phyloP scores from a whole-genome alignment of 2,113 vertebrate species.

The Carassius auratus region DNA sequence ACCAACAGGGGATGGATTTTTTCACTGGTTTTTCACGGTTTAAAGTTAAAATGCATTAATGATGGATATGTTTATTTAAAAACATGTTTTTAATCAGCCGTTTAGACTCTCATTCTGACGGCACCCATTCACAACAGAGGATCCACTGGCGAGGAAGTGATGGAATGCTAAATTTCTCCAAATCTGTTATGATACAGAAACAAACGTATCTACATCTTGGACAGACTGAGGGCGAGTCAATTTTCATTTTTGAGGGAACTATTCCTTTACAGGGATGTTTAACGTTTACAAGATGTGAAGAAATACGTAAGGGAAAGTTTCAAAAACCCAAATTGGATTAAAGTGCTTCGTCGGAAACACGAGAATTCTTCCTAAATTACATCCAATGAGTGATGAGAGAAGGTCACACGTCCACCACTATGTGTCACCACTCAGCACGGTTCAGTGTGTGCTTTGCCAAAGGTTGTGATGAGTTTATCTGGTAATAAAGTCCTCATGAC shows the following conservation, averaged over 20 bases:
- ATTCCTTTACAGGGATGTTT: neutral
- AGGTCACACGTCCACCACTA: conserved; percentile 34
- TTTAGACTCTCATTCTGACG: no score
- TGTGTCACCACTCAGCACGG: conserved; percentile 16
- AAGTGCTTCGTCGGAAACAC: neutral
- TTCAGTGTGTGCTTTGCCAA: conserved; percentile 45
- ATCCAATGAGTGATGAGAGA: neutral
- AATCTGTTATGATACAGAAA: no score
- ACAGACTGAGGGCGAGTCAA: neutral
- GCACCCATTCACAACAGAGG: no score
- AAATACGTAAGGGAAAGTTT: neutral
- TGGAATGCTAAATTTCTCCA: no score
- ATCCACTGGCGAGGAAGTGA: no score
- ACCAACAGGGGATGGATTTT: no score
- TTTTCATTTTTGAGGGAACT: neutral
- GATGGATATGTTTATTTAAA: no score
- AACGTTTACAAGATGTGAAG: neutral
- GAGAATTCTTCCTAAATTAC: neutral
- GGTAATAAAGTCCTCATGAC: conserved; percentile 78
- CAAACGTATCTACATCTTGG: neutral
- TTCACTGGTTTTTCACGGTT: no score
- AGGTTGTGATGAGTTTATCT: conserved; percentile 71
- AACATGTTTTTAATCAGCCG: no score
- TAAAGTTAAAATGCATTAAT: no score
- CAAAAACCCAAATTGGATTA: neutral